Conservation (phyloP, 2,113 vertebrate genomes). For the Peromyscus polionotus region DNA sequence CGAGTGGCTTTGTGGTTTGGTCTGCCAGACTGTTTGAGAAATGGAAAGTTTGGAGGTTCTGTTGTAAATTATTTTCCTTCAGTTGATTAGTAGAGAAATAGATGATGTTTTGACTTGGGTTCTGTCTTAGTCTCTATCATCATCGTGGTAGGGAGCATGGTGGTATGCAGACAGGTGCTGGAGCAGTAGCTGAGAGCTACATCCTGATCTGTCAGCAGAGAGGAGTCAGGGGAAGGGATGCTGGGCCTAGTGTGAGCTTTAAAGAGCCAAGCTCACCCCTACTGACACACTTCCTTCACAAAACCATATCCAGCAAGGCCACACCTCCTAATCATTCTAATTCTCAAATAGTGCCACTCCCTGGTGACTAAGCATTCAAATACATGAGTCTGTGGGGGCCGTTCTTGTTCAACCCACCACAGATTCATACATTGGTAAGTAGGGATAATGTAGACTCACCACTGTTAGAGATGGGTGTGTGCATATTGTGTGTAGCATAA, state of each 20-base stretch:
- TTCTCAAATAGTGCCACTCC: not conserved
- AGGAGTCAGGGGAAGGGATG: no score
- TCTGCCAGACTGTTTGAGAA: not conserved
- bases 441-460: not conserved
- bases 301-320: not conserved
- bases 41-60: not conserved
- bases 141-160: no score
- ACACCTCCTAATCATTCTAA: not conserved
- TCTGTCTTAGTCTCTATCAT: not conserved
- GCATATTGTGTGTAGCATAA: not conserved
- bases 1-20: not conserved
- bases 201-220: not conserved
- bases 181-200: not conserved
- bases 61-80: not conserved
- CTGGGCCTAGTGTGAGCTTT: not conserved
- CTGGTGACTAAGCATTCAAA: not conserved
- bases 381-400: not conserved
- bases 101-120: not conserved
- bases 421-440: not conserved
- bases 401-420: not conserved
- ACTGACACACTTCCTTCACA: not conserved
- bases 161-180: not conserved
- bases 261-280: not conserved
- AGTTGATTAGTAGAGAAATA: not conserved
- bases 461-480: not conserved